These are phyloP conservation scores for Sorex fumeus DNA, from an alignment of 2,113 vertebrate genomes.

Conservation along the genomic window DNA sequence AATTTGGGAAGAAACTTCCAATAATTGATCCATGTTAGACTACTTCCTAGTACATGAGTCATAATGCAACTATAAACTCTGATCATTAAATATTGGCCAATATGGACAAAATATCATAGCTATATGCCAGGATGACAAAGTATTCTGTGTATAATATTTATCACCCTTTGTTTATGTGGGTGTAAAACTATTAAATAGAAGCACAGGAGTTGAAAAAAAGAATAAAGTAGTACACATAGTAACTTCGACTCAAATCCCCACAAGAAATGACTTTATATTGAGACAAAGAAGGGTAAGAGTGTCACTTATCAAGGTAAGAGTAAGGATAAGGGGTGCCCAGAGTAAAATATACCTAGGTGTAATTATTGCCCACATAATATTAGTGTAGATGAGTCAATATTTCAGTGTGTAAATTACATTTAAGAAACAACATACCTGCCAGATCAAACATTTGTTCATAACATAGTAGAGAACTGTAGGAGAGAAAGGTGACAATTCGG, in stretches of 20 bases:
- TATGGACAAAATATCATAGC: too few species aligned
- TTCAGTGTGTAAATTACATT: constrained; percentile 1
- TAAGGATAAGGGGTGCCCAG: not conserved
- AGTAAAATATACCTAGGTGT: constrained; percentile 20
- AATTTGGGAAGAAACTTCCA: constrained; percentile 36
- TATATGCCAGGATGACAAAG: too few species aligned
- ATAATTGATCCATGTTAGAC: constrained; percentile 16
- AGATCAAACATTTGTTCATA: constrained; percentile 32
- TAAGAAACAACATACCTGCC: constrained; percentile 3
- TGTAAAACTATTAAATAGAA: constrained; percentile 8
- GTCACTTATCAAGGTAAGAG: not conserved
- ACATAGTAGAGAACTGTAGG: not conserved
- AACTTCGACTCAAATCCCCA: not conserved
- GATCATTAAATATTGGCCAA: constrained; percentile 30
- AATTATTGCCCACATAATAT: constrained; percentile 23
- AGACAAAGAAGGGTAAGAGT: not conserved
- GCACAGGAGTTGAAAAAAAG: not conserved
- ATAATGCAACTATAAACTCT: not conserved
- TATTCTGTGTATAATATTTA: too few species aligned
- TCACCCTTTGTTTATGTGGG: not conserved
- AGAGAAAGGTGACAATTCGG: not conserved
- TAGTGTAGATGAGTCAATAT: not conserved
- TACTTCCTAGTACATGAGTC: not conserved
- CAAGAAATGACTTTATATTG: not conserved
- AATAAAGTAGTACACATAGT: not conserved